Evolutionary conservation across 2,113 vertebrate species (phyloP), one percentile per base, ranked within the genome.

Genomic region (Brachyhypopomus occidentalis): DNA sequence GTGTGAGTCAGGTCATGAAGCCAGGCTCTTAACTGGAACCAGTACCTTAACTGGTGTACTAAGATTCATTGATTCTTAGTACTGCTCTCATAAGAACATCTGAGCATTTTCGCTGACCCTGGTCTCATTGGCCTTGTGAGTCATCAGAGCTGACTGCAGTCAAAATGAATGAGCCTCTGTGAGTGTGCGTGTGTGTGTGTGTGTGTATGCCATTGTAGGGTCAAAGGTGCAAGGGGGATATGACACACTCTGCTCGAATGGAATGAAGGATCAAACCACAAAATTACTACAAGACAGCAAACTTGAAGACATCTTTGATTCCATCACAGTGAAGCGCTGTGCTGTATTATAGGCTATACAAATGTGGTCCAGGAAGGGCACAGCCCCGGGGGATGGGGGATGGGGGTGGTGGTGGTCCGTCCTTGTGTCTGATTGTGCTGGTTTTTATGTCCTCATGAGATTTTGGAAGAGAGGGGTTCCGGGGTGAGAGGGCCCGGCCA

Each of bases 1-100:
- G 22, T 4, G 16, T 71, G 70, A 83, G 60, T 86, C 75, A 83
- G 78, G 81, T 58, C 67, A 58, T 25, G 66, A 63, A 67, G 56
- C 71, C 45, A 22, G 8, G 25, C 45, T 59, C 56, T 84, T 78
- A 77, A 78, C 81, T 74, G 81, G 69, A 83, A 41, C 45, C 70
- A 30, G 17, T 62, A 23, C 30, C 63, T 81, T 86, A 81, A 84
- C 63, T 6, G 64, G 58, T 81, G 81, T 17, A 6, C 22, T 38
- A 30, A 73, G 60, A 60, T 56, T 45, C 25, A 27, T 3, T n/a
- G 20, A 69, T 48, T 71, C 25, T 11, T 34, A 67, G 17, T 27
- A 9, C 16, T 70, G 55, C 52, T 75, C 66, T 70, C 56, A 55
- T 20, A 25, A 25, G 38, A 77, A 82, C 67, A 55, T 76, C 48